Evolutionary conservation across 2,888 invertebrate genomes (phyloP), one percentile per base, ranked within the genome.

Genomic region (Hydroisotoma schaefferi): DNA sequence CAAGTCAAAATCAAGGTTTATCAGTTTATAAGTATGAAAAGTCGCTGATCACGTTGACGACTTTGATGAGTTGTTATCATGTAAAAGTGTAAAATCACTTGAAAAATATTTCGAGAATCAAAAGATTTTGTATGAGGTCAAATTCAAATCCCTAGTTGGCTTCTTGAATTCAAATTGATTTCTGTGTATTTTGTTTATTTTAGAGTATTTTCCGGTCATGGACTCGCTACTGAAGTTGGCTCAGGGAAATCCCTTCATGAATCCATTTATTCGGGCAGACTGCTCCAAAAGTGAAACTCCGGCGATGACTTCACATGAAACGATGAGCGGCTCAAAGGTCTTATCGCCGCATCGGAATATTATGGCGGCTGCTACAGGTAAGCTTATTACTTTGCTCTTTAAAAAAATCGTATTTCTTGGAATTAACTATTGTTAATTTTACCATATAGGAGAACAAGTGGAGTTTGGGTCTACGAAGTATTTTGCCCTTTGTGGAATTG

Each of bases 391-490:
- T 10, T 33, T 15, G 8, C 15, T 10, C 8, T 33, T 33, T 15
- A 15, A 10, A 33, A 8, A 10, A 33, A 10, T 8, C 33, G 33
- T 15, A 6, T 44, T 6, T 47, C 12, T n/a, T 44, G 10, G 12
- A 47, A 6, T 47, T 47, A 29, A 6, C 28, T 8, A 28, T 29
- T 22, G 20, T n/a, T 47, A 8, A 20, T 23, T 18, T 18, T n/a
- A 20, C n/a, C n/a, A n/a, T n/a, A n/a, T n/a, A n/a, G 33, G 28
- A 59, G 55, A 46, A 26, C 47, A 40, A 27, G 66, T 66, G 20
- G 93, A 91, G 78, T 94, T 91, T 79, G 97, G 90, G 28, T 92
- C 93, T 0, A 77, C 81, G 64, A 87, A 92, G 75, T 98, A 92
- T 79, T 98, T 90, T 79, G 83, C 86, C 37, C 82, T 94, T 44